phyloP scores from a whole-genome alignment of 2,797 vertebrate genomes.

The Muscicapa striata region DNA sequence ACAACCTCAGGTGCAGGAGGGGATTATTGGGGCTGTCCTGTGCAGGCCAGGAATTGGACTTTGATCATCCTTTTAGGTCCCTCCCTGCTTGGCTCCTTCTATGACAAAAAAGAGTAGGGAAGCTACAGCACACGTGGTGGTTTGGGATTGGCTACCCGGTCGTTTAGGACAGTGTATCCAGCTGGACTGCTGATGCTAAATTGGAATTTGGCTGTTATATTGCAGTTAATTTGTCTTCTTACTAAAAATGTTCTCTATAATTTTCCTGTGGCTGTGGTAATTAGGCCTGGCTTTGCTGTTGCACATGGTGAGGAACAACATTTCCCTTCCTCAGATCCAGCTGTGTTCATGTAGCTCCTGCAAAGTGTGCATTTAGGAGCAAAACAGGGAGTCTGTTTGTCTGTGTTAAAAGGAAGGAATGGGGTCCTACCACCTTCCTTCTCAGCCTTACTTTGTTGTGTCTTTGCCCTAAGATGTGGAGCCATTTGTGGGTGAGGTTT shows the following conservation, averaged over 20 bases:
- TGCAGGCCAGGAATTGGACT: neutral
- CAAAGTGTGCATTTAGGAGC: neutral
- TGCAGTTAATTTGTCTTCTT: neutral
- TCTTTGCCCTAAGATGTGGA: neutral
- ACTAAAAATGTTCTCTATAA: neutral
- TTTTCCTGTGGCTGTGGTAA: neutral
- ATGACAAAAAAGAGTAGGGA: neutral
- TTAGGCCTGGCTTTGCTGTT: neutral
- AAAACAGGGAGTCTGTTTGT: neutral
- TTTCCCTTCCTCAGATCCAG: neutral
- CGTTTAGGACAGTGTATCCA: neutral
- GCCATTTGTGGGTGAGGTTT: neutral
- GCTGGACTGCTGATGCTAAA: neutral
- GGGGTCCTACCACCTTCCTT: neutral
- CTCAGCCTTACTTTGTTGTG: neutral
- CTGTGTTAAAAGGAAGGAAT: neutral
- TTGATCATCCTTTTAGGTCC: neutral
- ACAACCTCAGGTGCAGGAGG: neutral
- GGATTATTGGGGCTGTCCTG: neutral
- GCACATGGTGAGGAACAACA: neutral
- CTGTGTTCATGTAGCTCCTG: neutral
- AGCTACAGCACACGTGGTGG: neutral
- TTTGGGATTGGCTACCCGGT: rapidly evolving
- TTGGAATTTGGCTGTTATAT: neutral
- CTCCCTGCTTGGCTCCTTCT: neutral